These are phyloP conservation scores for Brachypodius melanocephalos DNA, from an alignment of 2,113 vertebrate species.

Conservation along the genomic window DNA sequence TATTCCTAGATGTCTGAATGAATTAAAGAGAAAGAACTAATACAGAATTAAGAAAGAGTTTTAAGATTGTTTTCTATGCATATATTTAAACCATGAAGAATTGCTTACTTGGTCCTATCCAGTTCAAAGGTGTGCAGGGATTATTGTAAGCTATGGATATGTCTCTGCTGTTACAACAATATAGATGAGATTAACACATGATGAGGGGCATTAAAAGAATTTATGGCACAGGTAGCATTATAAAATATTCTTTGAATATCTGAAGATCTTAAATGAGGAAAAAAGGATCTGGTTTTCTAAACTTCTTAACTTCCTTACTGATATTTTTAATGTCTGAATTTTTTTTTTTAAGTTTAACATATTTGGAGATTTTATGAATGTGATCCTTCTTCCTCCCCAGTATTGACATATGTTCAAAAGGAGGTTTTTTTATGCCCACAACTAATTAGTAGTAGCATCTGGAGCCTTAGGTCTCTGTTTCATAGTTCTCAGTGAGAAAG, in stretches of 20 bases:
- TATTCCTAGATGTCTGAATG: conserved; percentile 1
- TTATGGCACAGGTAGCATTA: not conserved
- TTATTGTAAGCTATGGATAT: not conserved
- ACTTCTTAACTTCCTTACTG: not conserved
- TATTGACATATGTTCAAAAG: not conserved
- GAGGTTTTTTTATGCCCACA: not conserved
- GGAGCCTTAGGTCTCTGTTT: not conserved
- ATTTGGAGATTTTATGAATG: not conserved
- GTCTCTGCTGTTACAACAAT: not conserved
- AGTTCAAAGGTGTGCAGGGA: not conserved
- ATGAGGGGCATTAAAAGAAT: not conserved
- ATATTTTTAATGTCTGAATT: not conserved
- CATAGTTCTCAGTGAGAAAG: not conserved
- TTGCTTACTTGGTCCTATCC: not conserved
- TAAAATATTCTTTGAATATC: not conserved
- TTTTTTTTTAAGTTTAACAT: not conserved
- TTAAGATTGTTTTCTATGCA: not conserved
- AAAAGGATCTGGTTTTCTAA: not conserved
- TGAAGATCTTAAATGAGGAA: not conserved
- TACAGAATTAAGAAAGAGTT: not conserved
- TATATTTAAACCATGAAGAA: not conserved
- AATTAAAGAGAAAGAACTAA: not conserved
- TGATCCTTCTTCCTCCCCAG: not conserved
- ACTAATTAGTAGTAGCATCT: not conserved
- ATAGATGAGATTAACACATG: not conserved